phyloP scores from a whole-genome alignment of 2,113 vertebrate species.

The Xenopus laevis region DNA sequence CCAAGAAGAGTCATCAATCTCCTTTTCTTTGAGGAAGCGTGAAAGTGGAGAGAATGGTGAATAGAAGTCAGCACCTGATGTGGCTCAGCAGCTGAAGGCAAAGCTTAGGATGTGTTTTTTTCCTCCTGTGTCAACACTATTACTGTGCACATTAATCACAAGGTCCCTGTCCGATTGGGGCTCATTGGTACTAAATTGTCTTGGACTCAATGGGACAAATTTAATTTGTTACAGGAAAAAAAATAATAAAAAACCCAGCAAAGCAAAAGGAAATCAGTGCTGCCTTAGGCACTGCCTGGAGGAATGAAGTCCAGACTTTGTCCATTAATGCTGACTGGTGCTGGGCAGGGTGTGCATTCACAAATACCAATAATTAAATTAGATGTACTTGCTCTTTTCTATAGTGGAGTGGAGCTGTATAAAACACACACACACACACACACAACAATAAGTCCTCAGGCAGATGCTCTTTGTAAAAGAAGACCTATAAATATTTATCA shows the following conservation, averaged over 20 bases:
- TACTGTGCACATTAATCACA: conserved; percentile 60
- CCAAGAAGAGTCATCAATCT: conserved; percentile 49
- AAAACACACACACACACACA: conserved; percentile 9
- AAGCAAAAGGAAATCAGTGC: conserved; percentile 27
- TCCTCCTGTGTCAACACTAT: conserved; percentile 47
- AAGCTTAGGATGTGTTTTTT: not conserved
- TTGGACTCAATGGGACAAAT: conserved; percentile 53
- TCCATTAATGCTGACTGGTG: conserved; percentile 48
- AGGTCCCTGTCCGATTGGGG: conserved; percentile 50
- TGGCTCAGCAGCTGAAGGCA: conserved; percentile 51
- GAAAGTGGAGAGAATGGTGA: conserved; percentile 40
- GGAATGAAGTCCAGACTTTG: conserved; percentile 41
- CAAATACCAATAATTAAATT: conserved; percentile 61
- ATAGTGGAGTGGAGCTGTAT: conserved; percentile 30
- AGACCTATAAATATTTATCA: conserved; percentile 59
- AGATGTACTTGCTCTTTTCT: conserved; percentile 46
- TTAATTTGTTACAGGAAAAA: conserved; percentile 54
- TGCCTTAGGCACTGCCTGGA: conserved; percentile 41
- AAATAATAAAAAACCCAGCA: conserved; percentile 1
- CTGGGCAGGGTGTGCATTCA: conserved; percentile 52
- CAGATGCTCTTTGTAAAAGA: conserved; percentile 59
- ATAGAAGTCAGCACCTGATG: conserved; percentile 46
- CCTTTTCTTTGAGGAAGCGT: conserved; percentile 48
- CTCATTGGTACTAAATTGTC: conserved; percentile 50
- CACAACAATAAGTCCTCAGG: conserved; percentile 45